Base-by-base conservation (phyloP, 2,888 invertebrate genomes). In the Netelia inedita region DNA sequence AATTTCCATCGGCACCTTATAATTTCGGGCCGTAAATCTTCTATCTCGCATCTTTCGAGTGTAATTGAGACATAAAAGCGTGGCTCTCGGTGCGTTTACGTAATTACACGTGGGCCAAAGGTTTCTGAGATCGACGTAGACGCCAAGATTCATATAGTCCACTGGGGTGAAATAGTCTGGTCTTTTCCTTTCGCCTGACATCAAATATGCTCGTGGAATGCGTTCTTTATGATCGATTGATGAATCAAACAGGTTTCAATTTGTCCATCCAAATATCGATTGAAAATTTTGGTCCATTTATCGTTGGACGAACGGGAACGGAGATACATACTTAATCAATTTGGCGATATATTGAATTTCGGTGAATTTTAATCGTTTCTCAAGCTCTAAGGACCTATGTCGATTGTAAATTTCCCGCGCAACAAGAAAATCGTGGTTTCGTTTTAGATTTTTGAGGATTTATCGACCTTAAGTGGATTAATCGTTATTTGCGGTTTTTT, bases 21-120 rank as follows among this genome's bases (percentile, higher is more conserved):
- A 88, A 88, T 88, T 88, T 88, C 83, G 83, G 79, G 73, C 88
- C 88, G 87, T 88, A 88, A 88, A 88, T 88, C 88, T 88, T 85
- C 83, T 78, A 82, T 86, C 87, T 84, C 76, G 76, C 88, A 88
- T 88, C 86, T 87, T 85, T 85, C 79, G 74, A 86, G 88, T 87
- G 86, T 88, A 88, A 88, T 88, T 88, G 88, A 88, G 88, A 88
- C 88, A 88, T 88, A 88, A 88, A 87, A 88, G 87, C 87, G 88
- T 87, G 87, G 87, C 87, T 85, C 87, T 85, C 79, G 72, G 87
- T 86, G 83, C 87, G 86, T 85, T 88, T 87, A 85, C 83, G 80
- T 85, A 86, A 88, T 87, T 87, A 88, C 85, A 86, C 79, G 80
- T 79, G 85, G 82, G 76, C 63, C 65, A 63, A 55, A 73, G 76